These are phyloP conservation scores for Pelecanus crispus DNA, from an alignment of 2,113 vertebrate genomes.

Conservation along the genomic window DNA sequence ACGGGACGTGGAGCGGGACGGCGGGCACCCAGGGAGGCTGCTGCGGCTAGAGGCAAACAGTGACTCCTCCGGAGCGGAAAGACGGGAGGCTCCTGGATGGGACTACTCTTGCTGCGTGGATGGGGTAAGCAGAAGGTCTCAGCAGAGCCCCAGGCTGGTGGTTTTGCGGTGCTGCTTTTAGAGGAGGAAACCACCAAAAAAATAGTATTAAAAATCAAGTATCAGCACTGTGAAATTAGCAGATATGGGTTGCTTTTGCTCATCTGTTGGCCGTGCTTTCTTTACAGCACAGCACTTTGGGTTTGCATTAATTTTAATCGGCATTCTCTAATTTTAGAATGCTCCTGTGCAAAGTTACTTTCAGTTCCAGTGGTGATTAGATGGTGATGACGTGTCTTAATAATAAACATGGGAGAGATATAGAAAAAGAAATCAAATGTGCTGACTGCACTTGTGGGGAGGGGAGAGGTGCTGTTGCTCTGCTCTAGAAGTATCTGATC, in stretches of 20 bases:
- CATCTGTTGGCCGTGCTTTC: not conserved
- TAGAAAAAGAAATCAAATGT: conserved; percentile 9
- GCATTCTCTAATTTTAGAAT: conserved; percentile 1
- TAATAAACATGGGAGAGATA: conserved; percentile 5
- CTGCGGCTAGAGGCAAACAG: not conserved
- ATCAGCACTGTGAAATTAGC: not conserved
- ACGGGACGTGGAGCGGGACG: not conserved
- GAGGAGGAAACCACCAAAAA: not conserved
- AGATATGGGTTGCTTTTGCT: not conserved
- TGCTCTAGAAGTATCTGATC: not conserved
- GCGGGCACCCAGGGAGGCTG: not conserved
- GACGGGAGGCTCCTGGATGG: not conserved
- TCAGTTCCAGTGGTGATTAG: not conserved
- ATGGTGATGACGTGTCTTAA: not conserved
- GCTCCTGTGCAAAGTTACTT: conserved; percentile 32
- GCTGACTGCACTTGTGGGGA: not conserved
- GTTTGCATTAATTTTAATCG: not conserved
- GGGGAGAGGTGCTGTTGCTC: not conserved
- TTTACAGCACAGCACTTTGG: not conserved
- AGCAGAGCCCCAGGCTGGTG: not conserved
- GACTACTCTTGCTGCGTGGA: not conserved
- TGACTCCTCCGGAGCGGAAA: not conserved
- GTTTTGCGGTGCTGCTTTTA: not conserved
- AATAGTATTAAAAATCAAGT: not conserved
- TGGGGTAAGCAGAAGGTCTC: conserved; percentile 2